Evolutionary conservation across 2,797 vertebrate genomes (phyloP), one percentile per base, ranked within the genome.

Genomic region (Garrulus glandarius): DNA sequence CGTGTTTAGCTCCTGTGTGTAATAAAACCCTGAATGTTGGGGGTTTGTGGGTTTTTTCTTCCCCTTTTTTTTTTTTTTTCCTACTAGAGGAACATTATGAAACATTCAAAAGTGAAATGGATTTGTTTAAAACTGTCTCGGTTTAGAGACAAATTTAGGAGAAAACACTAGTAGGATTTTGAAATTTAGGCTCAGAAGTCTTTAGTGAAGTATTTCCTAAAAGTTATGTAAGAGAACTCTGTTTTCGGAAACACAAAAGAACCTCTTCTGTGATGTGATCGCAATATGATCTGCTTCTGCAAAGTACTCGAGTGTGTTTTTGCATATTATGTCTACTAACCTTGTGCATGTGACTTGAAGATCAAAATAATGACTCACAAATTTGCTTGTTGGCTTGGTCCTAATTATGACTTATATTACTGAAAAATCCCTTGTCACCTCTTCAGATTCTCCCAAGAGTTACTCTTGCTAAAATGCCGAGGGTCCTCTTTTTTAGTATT

Each of bases 401-500:
- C 18, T 92, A 72, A 47, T 77, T 75, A 60, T 78, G 44, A 23
- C 23, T 83, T 81, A 5, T 26, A 27, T 64, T 71, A 21, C 59
- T 55, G 34, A 52, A 59, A 84, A 39, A 79, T 67, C 26, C 23
- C 11, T 72, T 82, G 24, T 63, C 19, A 32, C 12, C 30, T 88
- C 47, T 87, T 76, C 2, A 19, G 64, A 46, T 81, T 89, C 30
- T 90, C 14, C 37, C 29, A 84, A 49, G 57, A 83, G 36, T 57
- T 71, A 34, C 52, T 70, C 30, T 79, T 82, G 29, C 23, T 84
- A 76, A 72, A 94, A 82, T 84, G n/a, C 43, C 37, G 68, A 36
- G 46, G 37, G 56, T 80, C 11, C 8, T 75, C 23, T 77, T 56
- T 82, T 64, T 89, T 32, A 29, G 32, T 82, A 55, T 10, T 37